phyloP scores from a whole-genome alignment of 2,113 vertebrate genomes.

The Gallinago paraguaiae region DNA sequence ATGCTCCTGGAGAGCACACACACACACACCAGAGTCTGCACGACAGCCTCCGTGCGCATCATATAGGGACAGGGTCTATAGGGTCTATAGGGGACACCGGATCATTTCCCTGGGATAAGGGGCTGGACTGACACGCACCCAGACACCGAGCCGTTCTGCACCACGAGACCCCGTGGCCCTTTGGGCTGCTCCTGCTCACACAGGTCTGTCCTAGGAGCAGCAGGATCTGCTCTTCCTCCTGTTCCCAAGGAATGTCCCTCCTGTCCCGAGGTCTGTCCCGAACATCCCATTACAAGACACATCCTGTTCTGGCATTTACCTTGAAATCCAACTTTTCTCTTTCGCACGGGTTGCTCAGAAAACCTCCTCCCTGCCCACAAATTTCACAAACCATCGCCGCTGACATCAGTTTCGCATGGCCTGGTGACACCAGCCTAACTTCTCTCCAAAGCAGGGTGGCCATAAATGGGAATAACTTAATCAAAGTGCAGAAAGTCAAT shows the following conservation, averaged over 20 bases:
- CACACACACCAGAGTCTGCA: background rate
- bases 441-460: background rate
- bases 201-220: background rate
- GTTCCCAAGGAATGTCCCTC: too few species aligned
- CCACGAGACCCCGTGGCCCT: background rate
- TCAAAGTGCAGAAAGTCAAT: background rate
- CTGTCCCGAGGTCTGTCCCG: background rate
- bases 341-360: background rate
- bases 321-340: background rate
- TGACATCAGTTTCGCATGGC: rapidly evolving
- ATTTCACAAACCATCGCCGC: background rate
- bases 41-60: rapidly evolving
- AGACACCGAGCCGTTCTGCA: background rate
- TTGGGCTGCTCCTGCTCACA: rapidly evolving
- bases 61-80: background rate
- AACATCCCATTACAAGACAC: background rate
- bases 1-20: background rate
- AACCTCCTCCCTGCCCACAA: background rate
- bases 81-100: background rate
- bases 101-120: rapidly evolving
- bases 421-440: background rate
- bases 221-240: background rate
- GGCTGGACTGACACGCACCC: background rate
- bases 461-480: background rate
- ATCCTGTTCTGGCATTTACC: background rate